Percentiles rank a stretch among this genome's conserved stretches.
These are phyloP conservation scores for Erithacus rubecula DNA, from an alignment of 2,797 vertebrate species.

Conservation along the genomic window DNA sequence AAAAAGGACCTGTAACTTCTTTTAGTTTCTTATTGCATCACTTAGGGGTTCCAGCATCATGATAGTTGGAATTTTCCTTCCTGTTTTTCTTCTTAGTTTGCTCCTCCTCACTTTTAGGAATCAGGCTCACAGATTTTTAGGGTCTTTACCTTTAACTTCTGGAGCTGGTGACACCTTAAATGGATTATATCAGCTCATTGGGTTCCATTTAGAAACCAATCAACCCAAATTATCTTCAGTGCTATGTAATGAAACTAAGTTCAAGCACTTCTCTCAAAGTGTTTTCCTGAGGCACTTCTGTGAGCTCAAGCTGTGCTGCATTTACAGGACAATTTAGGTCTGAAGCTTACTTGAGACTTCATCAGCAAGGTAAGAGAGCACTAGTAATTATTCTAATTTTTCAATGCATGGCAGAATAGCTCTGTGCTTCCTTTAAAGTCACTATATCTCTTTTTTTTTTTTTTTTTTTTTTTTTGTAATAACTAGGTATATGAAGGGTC, in stretches of 20 bases:
- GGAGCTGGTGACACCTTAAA: not conserved
- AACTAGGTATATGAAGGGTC: not conserved
- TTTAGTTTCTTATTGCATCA: not conserved
- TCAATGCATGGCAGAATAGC: not conserved
- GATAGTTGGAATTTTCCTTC: not conserved
- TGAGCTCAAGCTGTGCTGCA: not conserved
- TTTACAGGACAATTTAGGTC: not conserved
- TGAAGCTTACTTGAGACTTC: not conserved
- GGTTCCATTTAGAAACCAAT: slow-evolving; percentile 19
- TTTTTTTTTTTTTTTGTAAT: rapidly evolving
- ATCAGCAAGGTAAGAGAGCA: slow-evolving; percentile 1
- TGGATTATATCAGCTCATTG: not conserved
- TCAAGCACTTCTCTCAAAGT: not conserved
- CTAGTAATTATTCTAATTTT: not conserved
- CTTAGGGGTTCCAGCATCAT: not conserved
- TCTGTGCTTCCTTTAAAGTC: not conserved
- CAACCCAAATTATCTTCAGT: not conserved
- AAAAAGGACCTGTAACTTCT: not conserved
- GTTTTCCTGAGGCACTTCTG: not conserved
- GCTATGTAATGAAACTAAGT: not conserved
- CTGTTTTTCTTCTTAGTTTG: not conserved
- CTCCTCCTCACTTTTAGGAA: not conserved
- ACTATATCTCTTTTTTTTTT: not conserved
- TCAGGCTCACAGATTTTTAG: not conserved
- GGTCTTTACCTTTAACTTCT: not conserved